These are phyloP conservation scores for Scophthalmus maximus DNA, from an alignment of 2,113 vertebrate genomes.

Conservation along the genomic window DNA sequence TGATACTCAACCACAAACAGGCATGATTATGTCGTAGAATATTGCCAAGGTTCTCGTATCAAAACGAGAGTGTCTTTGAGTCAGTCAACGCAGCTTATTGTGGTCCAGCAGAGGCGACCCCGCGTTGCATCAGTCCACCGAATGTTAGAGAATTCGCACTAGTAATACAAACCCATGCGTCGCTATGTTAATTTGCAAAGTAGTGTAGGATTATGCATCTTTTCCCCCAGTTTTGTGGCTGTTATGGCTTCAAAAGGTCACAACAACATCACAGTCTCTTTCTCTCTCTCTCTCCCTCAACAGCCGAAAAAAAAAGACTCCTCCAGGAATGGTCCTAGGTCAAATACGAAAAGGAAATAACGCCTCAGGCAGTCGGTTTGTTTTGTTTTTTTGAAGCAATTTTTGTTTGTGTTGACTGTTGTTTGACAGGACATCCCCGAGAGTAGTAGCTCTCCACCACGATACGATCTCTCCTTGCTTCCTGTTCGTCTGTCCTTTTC, in stretches of 20 bases:
- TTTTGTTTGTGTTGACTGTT: constrained; percentile 46
- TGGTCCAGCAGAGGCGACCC: constrained; percentile 69
- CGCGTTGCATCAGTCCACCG: constrained; percentile 75
- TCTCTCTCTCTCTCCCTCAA: constrained; percentile 21
- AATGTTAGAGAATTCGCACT: constrained; percentile 76
- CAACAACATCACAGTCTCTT: constrained; percentile 61
- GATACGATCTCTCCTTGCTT: constrained; percentile 44
- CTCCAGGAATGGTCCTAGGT: constrained; percentile 62
- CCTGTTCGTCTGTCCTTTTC: constrained; percentile 52
- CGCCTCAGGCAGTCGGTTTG: constrained; percentile 38
- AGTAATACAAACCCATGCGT: constrained; percentile 81
- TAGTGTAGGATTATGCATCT: constrained; percentile 64
- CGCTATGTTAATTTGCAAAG: constrained; percentile 71
- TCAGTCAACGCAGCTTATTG: constrained; percentile 68
- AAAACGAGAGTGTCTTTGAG: constrained; percentile 75
- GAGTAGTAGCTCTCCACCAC: constrained; percentile 38
- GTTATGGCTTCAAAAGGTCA: constrained; percentile 79
- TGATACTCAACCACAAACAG: constrained; percentile 77
- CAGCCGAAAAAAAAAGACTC: constrained; percentile 48
- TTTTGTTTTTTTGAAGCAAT: constrained; percentile 25
- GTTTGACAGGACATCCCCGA: constrained; percentile 56
- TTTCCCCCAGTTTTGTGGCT: constrained; percentile 59
- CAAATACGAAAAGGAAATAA: constrained; percentile 50
- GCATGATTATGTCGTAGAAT: constrained; percentile 73
- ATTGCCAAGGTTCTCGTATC: constrained; percentile 82